Percentiles rank a stretch among this genome's conserved stretches.
Evolutionary conservation across 2,113 vertebrate species (phyloP).

Genomic region (Petrocephalus zakoni): DNA sequence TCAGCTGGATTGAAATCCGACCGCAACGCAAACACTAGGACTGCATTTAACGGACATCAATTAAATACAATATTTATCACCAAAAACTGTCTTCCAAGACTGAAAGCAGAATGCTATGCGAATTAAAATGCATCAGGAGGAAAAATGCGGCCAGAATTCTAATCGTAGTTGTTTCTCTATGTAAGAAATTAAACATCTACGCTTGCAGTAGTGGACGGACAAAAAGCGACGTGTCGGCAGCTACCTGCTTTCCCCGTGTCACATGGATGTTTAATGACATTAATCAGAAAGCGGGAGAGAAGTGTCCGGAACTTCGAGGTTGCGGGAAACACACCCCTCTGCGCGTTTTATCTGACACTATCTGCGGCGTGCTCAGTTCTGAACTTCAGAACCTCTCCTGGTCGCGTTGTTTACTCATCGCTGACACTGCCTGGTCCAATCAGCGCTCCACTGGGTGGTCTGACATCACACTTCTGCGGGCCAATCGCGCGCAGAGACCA

Average conservation of each 20-base stretch:
- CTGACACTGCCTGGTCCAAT: conserved; percentile 55
- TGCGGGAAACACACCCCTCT: conserved; percentile 48
- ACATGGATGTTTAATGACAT: conserved; percentile 40
- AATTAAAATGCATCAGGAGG: neutral
- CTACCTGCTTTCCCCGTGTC: conserved; percentile 21
- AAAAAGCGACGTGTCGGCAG: conserved; percentile 15
- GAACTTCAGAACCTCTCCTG: conserved; percentile 67
- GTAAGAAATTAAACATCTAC: conserved; percentile 8
- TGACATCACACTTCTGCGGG: conserved; percentile 53
- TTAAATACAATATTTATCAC: conserved; percentile 17
- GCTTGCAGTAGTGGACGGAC: conserved; percentile 33
- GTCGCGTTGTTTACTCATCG: conserved; percentile 61
- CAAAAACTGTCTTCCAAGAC: conserved; percentile 13
- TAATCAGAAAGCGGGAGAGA: conserved; percentile 40
- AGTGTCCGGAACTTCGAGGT: conserved; percentile 49
- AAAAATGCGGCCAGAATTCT: neutral
- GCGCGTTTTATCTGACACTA: conserved; percentile 41
- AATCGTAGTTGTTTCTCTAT: conserved; percentile 21
- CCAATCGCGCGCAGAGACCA: conserved; percentile 54
- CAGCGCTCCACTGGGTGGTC: conserved; percentile 46
- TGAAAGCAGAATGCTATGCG: neutral
- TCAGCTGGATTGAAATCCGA: neutral
- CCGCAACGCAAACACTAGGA: neutral
- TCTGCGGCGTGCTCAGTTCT: conserved; percentile 51
- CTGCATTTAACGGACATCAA: neutral